These are phyloP conservation scores for Notamacropus eugenii DNA, from an alignment of 2,797 vertebrate species.

Conservation along the genomic window DNA sequence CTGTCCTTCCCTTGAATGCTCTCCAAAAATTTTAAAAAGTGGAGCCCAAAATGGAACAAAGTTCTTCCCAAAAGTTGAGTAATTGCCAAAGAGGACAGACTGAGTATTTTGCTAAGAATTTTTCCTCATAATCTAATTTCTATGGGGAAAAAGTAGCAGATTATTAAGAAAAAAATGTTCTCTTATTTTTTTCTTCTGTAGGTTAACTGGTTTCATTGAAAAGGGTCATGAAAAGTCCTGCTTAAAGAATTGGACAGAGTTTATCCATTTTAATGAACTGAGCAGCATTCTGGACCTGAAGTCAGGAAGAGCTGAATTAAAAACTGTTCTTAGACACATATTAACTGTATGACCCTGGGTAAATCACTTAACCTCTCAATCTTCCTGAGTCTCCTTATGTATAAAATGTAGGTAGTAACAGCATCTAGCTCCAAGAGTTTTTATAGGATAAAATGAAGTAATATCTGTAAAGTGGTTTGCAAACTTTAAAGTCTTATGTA, in stretches of 20 bases:
- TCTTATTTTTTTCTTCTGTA: slow-evolving; percentile 12
- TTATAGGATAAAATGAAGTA: background rate
- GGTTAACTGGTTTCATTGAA: slow-evolving; percentile 17
- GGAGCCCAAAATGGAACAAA: slow-evolving; percentile 51
- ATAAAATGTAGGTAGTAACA: background rate
- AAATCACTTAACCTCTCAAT: background rate
- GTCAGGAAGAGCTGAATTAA: background rate
- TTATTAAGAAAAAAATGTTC: slow-evolving; percentile 17
- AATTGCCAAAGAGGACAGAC: slow-evolving; percentile 32
- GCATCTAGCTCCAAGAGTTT: background rate
- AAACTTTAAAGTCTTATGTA: background rate
- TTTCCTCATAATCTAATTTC: slow-evolving; percentile 45
- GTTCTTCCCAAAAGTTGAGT: slow-evolving; percentile 48
- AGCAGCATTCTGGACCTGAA: background rate
- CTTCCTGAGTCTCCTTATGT: background rate
- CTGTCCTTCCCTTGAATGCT: slow-evolving; percentile 74
- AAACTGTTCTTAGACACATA: background rate
- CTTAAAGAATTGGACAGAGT: background rate
- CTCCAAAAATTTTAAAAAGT: slow-evolving; percentile 77
- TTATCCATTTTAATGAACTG: background rate
- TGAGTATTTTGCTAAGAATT: background rate
- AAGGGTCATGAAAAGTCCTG: slow-evolving; percentile 7
- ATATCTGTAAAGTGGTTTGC: background rate
- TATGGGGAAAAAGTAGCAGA: background rate
- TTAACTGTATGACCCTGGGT: background rate